A percentile compares a stretch with the other conserved stretches of the same genome.
Evolutionary conservation across 2,888 invertebrate species (phyloP).

Genomic region (Alloscopus bannaensis): DNA sequence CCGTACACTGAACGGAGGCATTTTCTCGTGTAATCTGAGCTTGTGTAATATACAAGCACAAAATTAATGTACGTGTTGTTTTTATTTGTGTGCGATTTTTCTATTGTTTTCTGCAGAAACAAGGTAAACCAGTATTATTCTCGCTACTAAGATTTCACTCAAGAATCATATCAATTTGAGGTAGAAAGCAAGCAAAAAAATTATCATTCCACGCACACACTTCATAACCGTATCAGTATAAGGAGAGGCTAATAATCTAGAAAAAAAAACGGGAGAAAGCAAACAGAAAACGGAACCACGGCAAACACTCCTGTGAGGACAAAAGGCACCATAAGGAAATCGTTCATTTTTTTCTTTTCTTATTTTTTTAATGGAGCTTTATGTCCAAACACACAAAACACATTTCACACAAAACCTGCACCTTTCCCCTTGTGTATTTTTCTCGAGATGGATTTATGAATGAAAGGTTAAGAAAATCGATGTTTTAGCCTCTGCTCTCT

Average conservation of each 20-base stretch:
- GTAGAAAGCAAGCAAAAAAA: not conserved
- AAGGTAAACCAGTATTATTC: not conserved
- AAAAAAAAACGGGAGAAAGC: constrained; percentile 1
- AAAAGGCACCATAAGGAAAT: not conserved
- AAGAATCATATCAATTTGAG: constrained; percentile 20
- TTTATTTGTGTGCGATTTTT: no score
- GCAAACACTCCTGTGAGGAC: not conserved
- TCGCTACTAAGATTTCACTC: not conserved
- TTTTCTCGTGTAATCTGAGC: no score
- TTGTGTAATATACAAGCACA: no score
- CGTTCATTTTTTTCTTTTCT: no score
- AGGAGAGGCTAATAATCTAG: no score
- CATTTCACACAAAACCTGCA: not conserved
- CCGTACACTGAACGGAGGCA: no score
- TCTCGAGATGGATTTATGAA: constrained; percentile 54
- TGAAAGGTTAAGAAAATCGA: constrained; percentile 31
- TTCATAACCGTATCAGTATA: constrained; percentile 22
- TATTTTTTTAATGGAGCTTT: constrained; percentile 50
- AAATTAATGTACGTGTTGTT: no score
- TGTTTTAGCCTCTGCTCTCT: constrained; percentile 11
- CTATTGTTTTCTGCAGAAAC: not conserved
- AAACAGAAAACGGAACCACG: not conserved
- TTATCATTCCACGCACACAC: constrained; percentile 35
- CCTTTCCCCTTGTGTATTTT: constrained; percentile 19
- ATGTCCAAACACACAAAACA: constrained; percentile 21